A percentile compares a stretch with the other conserved stretches of the same genome.
These are phyloP conservation scores for Physella acuta DNA, from an alignment of 1,140 invertebrate genomes.

Conservation along the genomic window DNA sequence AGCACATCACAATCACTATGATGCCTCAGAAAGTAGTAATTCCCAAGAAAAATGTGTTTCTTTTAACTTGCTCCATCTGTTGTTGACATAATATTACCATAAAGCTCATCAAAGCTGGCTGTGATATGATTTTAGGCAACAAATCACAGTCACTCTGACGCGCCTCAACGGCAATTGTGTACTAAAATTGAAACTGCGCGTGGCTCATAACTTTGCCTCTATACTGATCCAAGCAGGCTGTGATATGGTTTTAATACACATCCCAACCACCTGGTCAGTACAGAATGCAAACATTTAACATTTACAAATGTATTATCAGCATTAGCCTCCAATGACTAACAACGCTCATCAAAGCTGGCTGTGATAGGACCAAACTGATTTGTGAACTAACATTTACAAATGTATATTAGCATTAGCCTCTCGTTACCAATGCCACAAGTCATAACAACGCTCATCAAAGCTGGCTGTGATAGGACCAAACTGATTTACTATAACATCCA, in stretches of 20 bases:
- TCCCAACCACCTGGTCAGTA: constrained; percentile 52
- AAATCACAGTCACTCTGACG: constrained; percentile 42
- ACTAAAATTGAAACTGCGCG: neutral
- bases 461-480: constrained; percentile 42
- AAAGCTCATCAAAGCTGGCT: constrained; percentile 52
- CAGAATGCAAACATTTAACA: constrained; percentile 1
- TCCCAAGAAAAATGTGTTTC: no score
- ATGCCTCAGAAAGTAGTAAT: constrained; percentile 17
- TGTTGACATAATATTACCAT: no score
- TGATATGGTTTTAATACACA: constrained; percentile 52
- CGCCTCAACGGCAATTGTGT: constrained; percentile 1
- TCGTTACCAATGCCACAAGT: constrained; percentile 80
- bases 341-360: constrained; percentile 47
- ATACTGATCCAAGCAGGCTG: constrained; percentile 60
- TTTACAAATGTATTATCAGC: no score
- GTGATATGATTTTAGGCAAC: constrained; percentile 46
- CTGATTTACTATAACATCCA: constrained; percentile 72
- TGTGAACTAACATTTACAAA: no score
- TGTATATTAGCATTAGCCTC: no score
- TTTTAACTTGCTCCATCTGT: no score
- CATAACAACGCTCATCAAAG: constrained; percentile 42
- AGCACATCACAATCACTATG: constrained; percentile 42
- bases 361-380: constrained; percentile 34
- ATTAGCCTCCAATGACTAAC: no score
- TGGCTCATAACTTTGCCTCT: neutral